Base-by-base conservation (phyloP, 1,140 invertebrate genomes). In the Papilio glaucus region DNA sequence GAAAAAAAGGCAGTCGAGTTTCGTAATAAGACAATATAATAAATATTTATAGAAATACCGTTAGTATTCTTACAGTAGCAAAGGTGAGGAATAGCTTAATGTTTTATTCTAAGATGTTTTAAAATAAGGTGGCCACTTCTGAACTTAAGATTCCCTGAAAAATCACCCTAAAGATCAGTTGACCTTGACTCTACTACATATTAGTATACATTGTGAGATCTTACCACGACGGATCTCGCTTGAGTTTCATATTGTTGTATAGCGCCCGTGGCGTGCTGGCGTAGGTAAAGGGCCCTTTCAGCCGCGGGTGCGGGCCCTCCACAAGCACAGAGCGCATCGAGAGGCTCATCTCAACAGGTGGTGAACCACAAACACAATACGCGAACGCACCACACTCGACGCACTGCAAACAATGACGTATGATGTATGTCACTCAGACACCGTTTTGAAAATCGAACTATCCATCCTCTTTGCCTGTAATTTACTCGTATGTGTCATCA, bases 161-260 rank as follows among this genome's bases (percentile, higher is more conserved):
- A n/a, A n/a, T n/a, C n/a, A n/a, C n/a, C n/a, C n/a, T n/a, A n/a
- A n/a, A n/a, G n/a, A n/a, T n/a, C n/a, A n/a, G n/a, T n/a, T n/a
- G n/a, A n/a, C n/a, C n/a, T n/a, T n/a, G n/a, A n/a, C n/a, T n/a
- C n/a, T n/a, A n/a, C n/a, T n/a, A n/a, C n/a, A n/a, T n/a, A n/a
- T n/a, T n/a, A n/a, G n/a, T n/a, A n/a, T n/a, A n/a, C n/a, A n/a
- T n/a, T n/a, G n/a, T 49, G 26, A 10, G n/a, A 15, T 80, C 87
- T 82, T 74, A 93, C 92, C 91, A 93, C n/a, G 91, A 87, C 4
- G 92, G 88, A 63, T 89, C 83, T 41, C 77, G 84, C 68, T 81
- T 85, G 9, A 93, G 85, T 70, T 93, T 93, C 15, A 82, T 82
- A 78, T 94, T 94, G 77, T 93, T 93, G 84, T 93, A 93, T 12